A percentile compares a stretch with the other conserved stretches of the same genome.
phyloP scores from a whole-genome alignment of 2,888 invertebrate genomes.

The Plebejus anna region DNA sequence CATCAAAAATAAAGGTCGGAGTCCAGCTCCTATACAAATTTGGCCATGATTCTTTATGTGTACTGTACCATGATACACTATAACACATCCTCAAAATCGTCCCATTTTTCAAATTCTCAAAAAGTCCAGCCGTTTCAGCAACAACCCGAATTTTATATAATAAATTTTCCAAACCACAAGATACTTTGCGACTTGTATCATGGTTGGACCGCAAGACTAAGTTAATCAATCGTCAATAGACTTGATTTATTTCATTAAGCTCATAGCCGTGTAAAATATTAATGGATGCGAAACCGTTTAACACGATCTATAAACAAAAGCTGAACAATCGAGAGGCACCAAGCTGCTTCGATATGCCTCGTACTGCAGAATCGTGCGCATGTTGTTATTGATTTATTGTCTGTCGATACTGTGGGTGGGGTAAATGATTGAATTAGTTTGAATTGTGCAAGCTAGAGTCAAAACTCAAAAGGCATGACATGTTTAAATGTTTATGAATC shows the following conservation, averaged over 20 bases:
- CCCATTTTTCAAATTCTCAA: too few species aligned
- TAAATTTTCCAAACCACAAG: neutral
- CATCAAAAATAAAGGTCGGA: too few species aligned
- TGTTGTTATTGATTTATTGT: slow-evolving; percentile 65
- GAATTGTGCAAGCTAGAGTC: slow-evolving; percentile 33
- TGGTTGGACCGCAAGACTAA: neutral
- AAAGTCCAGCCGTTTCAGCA: too few species aligned
- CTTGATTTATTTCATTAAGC: slow-evolving; percentile 3
- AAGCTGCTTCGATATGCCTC: slow-evolving; percentile 75
- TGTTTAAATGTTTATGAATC: neutral
- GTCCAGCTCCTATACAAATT: too few species aligned
- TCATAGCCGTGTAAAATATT: slow-evolving; percentile 25
- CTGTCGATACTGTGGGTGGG: slow-evolving; percentile 46
- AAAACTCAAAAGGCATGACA: neutral
- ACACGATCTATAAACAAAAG: slow-evolving; percentile 60
- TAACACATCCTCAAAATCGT: too few species aligned
- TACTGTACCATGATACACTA: too few species aligned
- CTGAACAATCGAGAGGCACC: slow-evolving; percentile 69
- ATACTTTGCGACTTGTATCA: neutral
- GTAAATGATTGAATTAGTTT: slow-evolving; percentile 38
- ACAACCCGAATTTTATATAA: neutral
- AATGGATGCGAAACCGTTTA: slow-evolving; percentile 53
- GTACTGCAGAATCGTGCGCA: slow-evolving; percentile 69
- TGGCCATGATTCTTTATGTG: too few species aligned
- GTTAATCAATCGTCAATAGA: neutral